Base-by-base conservation (phyloP, 2,797 vertebrate genomes). In the Scomberomorus guttatus region DNA sequence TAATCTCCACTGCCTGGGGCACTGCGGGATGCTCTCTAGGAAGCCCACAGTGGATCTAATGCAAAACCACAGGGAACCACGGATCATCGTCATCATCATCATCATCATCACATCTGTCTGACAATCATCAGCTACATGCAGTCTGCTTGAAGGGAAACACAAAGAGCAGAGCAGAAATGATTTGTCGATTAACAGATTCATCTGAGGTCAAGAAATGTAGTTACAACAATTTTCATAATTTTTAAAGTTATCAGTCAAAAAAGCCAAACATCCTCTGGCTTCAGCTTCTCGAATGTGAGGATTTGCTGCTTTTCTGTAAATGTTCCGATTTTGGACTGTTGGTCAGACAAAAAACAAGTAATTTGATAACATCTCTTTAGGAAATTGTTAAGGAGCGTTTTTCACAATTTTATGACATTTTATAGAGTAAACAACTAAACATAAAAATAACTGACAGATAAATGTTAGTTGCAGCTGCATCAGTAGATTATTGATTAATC, bases 1-100 rank as follows among this genome's bases (percentile, higher is more conserved):
- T 83, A 79, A 87, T 79, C 82, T 69, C 34, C 10, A 6, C 54
- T 32, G 89, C 87, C 84, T 25, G 63, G 9, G 54, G 89, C 75
- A 6, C 55, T 8, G 55, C 32, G 72, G 79, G 83, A 76, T 44
- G 68, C 89, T 85, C 87, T 81, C 54, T 76, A 67, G 84, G 90
- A 88, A 80, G 75, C 78, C 76, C 61, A 78, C 18, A 17, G 48
- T 57, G 52, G 71, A 81, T 87, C 83, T 84, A 75, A 86, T 75
- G 77, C 61, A 61, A 58, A 71, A 32, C 87, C 74, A 62, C 80
- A 6, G 89, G 92, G 42, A 63, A 76, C 32, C 39, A 46, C 37
- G 2, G 74, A 85, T 81, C 81, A 56, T 77, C n/a, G n/a, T n/a
- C 76, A 61, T 68, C 54, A 14, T 59, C 39, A 85, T 80, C 81